These are phyloP conservation scores for Phragmatobia fuliginosa DNA, from an alignment of 2,888 invertebrate species.

Conservation along the genomic window DNA sequence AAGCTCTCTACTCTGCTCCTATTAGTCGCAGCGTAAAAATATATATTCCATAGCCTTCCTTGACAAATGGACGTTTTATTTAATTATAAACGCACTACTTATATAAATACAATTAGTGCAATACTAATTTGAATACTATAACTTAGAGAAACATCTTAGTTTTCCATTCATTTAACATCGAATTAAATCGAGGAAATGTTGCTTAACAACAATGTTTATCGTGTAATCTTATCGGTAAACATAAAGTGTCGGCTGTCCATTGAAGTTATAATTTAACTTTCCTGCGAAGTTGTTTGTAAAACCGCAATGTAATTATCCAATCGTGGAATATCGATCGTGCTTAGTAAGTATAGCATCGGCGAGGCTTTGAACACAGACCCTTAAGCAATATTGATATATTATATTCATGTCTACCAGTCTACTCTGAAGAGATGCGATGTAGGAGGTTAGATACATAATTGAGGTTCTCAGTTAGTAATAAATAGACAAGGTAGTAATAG, in stretches of 20 bases:
- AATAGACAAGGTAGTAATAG: too few relatives aligned
- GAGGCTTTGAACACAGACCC: slow-evolving; percentile 3
- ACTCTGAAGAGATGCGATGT: not conserved
- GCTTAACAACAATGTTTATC: not conserved
- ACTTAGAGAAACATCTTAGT: too few relatives aligned
- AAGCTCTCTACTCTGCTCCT: too few relatives aligned
- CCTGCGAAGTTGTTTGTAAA: slow-evolving; percentile 5
- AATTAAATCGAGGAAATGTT: not conserved
- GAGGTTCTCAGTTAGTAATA: too few relatives aligned
- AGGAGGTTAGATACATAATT: too few relatives aligned
- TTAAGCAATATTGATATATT: not conserved
- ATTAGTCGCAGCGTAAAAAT: too few relatives aligned
- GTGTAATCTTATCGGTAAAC: not conserved
- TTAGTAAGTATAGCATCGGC: not conserved
- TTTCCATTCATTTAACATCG: too few relatives aligned
- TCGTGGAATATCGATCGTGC: slow-evolving; percentile 1
- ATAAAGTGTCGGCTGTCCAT: not conserved
- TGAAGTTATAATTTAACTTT: slow-evolving; percentile 2
- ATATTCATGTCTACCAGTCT: not conserved
- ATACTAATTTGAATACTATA: too few relatives aligned
- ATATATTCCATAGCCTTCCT: too few relatives aligned
- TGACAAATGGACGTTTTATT: too few relatives aligned
- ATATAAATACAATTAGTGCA: too few relatives aligned
- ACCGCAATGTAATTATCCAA: slow-evolving; percentile 16
- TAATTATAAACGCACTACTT: too few relatives aligned